Evolutionary conservation across 2,113 vertebrate species (phyloP).

Genomic region (Chloroceryle aenea): DNA sequence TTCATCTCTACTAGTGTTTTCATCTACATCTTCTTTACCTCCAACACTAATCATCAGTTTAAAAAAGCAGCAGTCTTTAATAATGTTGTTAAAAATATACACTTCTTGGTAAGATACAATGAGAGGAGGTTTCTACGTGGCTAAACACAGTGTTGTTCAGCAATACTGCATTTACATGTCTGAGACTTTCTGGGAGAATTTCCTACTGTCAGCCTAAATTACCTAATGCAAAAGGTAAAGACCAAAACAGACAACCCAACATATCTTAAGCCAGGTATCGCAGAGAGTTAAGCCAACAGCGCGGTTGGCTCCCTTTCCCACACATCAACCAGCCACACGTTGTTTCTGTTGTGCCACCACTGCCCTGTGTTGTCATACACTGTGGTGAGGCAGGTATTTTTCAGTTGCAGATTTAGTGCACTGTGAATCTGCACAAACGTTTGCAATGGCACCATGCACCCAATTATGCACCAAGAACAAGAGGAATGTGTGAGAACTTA

Average conservation of each 20-base stretch:
- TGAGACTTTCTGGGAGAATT: neutral
- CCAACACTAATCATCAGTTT: neutral
- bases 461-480: neutral
- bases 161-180: neutral
- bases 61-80: neutral
- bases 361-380: rapidly evolving
- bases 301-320: neutral
- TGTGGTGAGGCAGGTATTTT: neutral
- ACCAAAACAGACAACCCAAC: neutral
- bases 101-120: neutral
- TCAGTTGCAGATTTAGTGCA: neutral
- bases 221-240: neutral
- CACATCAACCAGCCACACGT: rapidly evolving
- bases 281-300: neutral
- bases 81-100: neutral
- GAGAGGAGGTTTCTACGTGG: neutral
- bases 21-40: neutral
- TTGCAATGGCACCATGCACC: neutral
- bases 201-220: neutral
- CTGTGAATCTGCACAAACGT: neutral
- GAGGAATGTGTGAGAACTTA: neutral
- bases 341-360: rapidly evolving
- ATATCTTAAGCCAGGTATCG: neutral
- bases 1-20: neutral
- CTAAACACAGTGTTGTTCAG: neutral